Conservation (phyloP, 2,113 vertebrate species). For the Natator depressus region DNA sequence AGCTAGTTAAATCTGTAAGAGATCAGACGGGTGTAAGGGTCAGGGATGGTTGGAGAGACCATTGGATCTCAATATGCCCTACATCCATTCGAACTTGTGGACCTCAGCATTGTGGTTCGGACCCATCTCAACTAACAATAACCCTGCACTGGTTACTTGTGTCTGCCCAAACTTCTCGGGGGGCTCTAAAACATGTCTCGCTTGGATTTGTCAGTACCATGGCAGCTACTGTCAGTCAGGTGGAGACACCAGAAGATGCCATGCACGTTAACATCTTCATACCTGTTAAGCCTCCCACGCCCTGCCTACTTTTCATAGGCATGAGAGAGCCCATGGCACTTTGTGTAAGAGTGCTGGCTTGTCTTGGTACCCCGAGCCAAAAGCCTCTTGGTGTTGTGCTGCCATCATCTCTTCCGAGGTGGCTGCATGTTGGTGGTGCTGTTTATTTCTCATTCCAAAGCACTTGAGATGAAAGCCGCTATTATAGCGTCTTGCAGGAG, state of each 20-base stretch:
- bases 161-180: neutral
- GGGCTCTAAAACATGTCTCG: constrained; percentile 43
- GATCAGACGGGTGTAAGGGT: neutral
- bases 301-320: neutral
- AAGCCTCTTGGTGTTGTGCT: neutral
- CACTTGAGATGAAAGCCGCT: neutral
- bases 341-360: neutral
- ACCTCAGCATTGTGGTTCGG: accelerated
- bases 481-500: neutral
- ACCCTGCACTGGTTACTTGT: neutral
- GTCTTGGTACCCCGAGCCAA: neutral
- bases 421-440: neutral
- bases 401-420: neutral
- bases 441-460: neutral
- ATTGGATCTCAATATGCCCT: neutral
- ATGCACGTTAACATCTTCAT: constrained; percentile 33
- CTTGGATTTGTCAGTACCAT: neutral
- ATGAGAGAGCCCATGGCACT: neutral
- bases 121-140: accelerated
- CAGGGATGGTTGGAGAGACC: neutral
- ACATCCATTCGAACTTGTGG: neutral
- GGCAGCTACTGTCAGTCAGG: constrained; percentile 35
- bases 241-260: constrained; percentile 37
- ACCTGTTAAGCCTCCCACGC: constrained; percentile 18
- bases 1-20: neutral